Conservation (phyloP, 2,113 vertebrate species). For the Mus musculus region GRCm39 chr3:96059001-96059500, state of each 20-base stretch:
- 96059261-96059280: conserved; percentile 94
- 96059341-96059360: conserved; percentile 94
- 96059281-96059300: conserved; percentile 95
- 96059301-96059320: conserved; percentile 99
- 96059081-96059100: neutral
- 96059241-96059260: conserved; percentile 97
- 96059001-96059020: neutral
- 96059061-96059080: neutral
- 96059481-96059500: neutral
- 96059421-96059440: neutral
- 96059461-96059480: neutral
- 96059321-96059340: conserved; percentile 98
- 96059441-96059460: neutral
- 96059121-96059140: neutral
- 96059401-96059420: neutral
- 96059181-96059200: neutral
- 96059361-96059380: conserved; percentile 83
- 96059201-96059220: conserved; percentile 92
- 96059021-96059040: neutral
- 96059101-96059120: neutral
- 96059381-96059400: conserved; percentile 11
- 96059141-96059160: neutral
- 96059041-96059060: neutral
- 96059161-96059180: neutral
- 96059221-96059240: conserved; percentile 98